Conservation (phyloP, 2,888 invertebrate species). For the Arenicola marina region DNA sequence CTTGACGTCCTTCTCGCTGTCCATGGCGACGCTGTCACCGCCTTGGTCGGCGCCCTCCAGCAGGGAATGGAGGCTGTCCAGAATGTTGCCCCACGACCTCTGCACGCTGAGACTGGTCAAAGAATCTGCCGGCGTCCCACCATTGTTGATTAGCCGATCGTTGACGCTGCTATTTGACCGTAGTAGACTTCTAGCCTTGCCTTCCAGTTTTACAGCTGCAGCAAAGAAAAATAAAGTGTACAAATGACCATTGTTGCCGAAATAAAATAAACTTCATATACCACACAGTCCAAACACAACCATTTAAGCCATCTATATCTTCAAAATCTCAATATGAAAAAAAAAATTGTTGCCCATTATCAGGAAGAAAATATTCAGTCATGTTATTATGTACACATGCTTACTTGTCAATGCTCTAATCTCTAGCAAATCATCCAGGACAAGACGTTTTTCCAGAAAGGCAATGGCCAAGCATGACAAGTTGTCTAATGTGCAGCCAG, state of each 20-base stretch:
- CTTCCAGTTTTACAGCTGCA: slow-evolving; percentile 19
- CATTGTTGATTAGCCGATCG: too few relatives aligned
- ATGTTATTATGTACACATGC: neutral
- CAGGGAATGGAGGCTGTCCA: neutral
- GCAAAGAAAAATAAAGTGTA: neutral
- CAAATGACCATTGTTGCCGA: too few relatives aligned
- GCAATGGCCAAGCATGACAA: slow-evolving; percentile 11
- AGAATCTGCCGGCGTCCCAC: neutral
- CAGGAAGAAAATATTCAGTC: neutral
- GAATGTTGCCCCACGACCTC: neutral
- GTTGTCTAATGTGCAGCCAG: slow-evolving; percentile 13
- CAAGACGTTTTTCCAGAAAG: slow-evolving; percentile 15
- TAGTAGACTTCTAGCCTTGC: slow-evolving; percentile 13
- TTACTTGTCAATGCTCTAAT: slow-evolving; percentile 20
- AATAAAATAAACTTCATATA: too few relatives aligned
- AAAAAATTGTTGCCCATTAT: too few relatives aligned
- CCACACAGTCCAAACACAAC: too few relatives aligned
- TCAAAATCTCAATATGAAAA: too few relatives aligned
- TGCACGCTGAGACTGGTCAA: neutral
- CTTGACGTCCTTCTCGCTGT: neutral
- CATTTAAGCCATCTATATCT: too few relatives aligned
- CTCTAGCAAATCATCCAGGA: slow-evolving; percentile 28
- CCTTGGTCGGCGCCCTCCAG: neutral
- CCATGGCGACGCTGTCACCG: neutral
- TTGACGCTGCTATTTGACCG: slow-evolving; percentile 8